Evolutionary conservation across 2,888 invertebrate species (phyloP), one percentile per base, ranked within the genome.

Genomic region (Eristalis pertinax): DNA sequence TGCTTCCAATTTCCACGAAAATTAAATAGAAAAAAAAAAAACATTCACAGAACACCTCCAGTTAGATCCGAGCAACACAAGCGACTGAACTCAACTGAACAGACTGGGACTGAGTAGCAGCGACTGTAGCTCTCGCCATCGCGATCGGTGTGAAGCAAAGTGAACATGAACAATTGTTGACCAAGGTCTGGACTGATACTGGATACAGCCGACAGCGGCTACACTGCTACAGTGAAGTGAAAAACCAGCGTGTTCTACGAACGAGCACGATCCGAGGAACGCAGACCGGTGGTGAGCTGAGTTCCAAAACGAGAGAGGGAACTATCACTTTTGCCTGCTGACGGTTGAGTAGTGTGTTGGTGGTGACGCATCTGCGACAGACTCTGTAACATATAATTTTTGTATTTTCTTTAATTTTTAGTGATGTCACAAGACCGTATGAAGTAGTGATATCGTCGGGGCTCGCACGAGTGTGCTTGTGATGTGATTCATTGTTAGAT

Each of bases 1-100:
- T 43, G 78, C 19, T 82, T 41, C 24, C 67, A 78, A 68, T 78
- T 86, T 86, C 86, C 83, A 79, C 62, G 83, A 82, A 81, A 43
- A 26, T 22, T n/a, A 38, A 63, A 43, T 26, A 32, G 67, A 69
- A 24, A 63, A 63, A 70, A 35, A 72, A 38, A 50, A 13, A 24
- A 35, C 70, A 29, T 43, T 58, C 5, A 64, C 24, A 64, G 13
- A 10, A 0, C 11, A 76, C 62, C 76, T 69, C 81, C 64, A 15
- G 32, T 24, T 63, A 67, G 70, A 41, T 85, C 73, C 10, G 69
- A 43, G 26, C 43, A 62, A 70, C 60, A 62, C 38, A 8, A 62
- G 19, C 29, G 76, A 76, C 76, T 76, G 76, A 60, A 43, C 22
- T 24, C 41, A 15, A 19, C 24, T 24, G 41, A 19, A 4, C 41